phyloP scores from a whole-genome alignment of 64 coral and sea anemone genomes.

The Astreopora myriophthalma region DNA sequence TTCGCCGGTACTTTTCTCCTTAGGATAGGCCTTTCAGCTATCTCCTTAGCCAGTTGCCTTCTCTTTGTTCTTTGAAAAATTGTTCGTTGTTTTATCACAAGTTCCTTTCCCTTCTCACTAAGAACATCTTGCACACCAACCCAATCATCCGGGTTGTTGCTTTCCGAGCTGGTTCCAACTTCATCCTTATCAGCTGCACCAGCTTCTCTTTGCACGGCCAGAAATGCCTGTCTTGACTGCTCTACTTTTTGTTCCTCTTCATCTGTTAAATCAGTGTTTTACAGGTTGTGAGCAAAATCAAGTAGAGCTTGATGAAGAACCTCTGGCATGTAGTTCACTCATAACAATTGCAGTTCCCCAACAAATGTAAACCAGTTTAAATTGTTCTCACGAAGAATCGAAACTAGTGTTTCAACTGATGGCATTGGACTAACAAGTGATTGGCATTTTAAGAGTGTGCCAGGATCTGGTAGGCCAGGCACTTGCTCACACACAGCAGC shows the following conservation, averaged over 20 bases:
- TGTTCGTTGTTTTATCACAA: conserved; percentile 31
- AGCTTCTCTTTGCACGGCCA: background rate
- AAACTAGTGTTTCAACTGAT: no score
- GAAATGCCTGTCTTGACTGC: conserved; percentile 35
- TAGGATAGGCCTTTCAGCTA: conserved; percentile 42
- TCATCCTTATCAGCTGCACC: conserved; percentile 40
- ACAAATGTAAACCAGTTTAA: background rate
- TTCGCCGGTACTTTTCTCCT: conserved; percentile 48
- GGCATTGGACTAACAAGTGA: no score
- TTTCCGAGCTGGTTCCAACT: conserved; percentile 63
- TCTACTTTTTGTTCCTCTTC: conserved; percentile 57
- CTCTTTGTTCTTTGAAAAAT: conserved; percentile 27
- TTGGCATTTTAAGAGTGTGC: no score
- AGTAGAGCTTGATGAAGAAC: conserved; percentile 57
- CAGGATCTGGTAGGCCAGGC: no score
- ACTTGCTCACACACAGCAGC: no score
- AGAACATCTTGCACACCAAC: conserved; percentile 50
- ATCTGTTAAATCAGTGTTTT: conserved; percentile 46
- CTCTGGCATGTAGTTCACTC: conserved; percentile 10
- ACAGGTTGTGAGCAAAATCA: conserved; percentile 44
- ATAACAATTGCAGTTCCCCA: no score
- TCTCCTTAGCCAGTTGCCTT: conserved; percentile 47
- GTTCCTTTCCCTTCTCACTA: conserved; percentile 50
- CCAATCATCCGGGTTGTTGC: conserved; percentile 72
- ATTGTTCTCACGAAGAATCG: no score